Evolutionary conservation across 2,888 invertebrate species (phyloP), one percentile per base, ranked within the genome.

Genomic region (Ommatoiulus sabulosus): DNA sequence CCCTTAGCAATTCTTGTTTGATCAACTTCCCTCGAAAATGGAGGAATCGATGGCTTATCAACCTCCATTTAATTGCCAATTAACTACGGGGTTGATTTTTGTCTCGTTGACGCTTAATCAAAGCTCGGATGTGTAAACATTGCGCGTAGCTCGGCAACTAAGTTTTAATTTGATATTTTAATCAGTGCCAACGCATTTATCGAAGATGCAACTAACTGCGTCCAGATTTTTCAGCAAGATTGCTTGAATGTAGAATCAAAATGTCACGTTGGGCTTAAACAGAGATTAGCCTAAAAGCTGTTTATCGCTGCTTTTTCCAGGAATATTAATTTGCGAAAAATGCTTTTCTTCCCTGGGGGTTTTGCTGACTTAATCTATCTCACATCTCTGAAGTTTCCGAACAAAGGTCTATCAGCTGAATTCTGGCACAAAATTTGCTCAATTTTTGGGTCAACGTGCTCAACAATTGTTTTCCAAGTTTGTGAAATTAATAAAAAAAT

Each of bases 111-210:
- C 72, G 72, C 72, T 72, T 72, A 72, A 72, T 72, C 72, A 72
- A 72, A 72, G 72, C 72, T n/a, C 24, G 72, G 72, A 8, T 72
- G 20, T 72, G 72, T 72, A n/a, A 24, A 72, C 72, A 72, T 72
- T 72, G 72, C 24, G 20, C 6, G 72, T 10, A 24, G 52, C 7
- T 52, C 52, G 4, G 63, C 63, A 24, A n/a, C 72, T 8, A 72
- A 24, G 24, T 72, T 72, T 72, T 72, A 72, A 72, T 72, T 72
- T 72, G 72, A 72, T 72, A 72, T 72, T 72, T 72, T 72, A 72
- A 72, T 72, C 72, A 72, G 24, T 24, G 72, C 24, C 24, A 3
- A 72, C n/a, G 24, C 72, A 72, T 52, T 46, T 52, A 12, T 52
- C 12, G 12, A 3, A 6, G 17, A 10, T 3, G 52, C 52, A 8